Base-by-base conservation (phyloP, 2,797 vertebrate species). In the Spheniscus humboldti region DNA sequence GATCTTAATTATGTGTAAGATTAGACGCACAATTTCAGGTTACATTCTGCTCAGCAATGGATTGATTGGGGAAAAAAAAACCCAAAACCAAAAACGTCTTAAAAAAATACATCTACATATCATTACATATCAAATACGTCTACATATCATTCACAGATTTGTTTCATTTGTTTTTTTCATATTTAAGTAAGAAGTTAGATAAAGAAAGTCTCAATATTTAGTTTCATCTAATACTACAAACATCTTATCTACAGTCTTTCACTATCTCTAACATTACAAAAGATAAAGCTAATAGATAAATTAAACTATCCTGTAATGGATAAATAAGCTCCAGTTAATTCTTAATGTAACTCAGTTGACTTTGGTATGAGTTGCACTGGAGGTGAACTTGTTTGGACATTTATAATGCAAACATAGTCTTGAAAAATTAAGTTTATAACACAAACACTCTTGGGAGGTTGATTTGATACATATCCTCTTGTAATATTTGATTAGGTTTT, bases 401-500 rank as follows among this genome's bases (percentile, higher is more conserved):
- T 97, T 96, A 77, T 83, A 87, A 95, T 91, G 84, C 63, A 96
- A 97, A 96, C 76, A 57, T 28, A 60, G 45, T 57, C 57, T 86
- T 90, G 75, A 94, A 86, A 96, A 95, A 91, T 88, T 80, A 95
- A 95, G 73, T 95, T 92, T 90, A 94, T 96, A 96, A 95, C 67
- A 52, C 77, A 91, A 79, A 90, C 76, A 91, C 55, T 94, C 83
- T 87, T 87, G 75, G 89, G 92, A 95, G 67, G 89, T 86, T 93
- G 91, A 92, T 94, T 95, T 94, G 83, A 92, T 97, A 96, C 71
- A 92, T 91, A 94, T 60, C 60, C 18, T 79, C 52, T 97, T 94
- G 91, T 97, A 96, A 96, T 97, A 96, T 97, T 97, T 97, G 95
- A 96, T 97, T 97, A 94, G 87, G 56, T 94, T 96, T 95, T 97